These are phyloP conservation scores for Fregetta grallaria DNA, from an alignment of 2,113 vertebrate species.

Conservation along the genomic window DNA sequence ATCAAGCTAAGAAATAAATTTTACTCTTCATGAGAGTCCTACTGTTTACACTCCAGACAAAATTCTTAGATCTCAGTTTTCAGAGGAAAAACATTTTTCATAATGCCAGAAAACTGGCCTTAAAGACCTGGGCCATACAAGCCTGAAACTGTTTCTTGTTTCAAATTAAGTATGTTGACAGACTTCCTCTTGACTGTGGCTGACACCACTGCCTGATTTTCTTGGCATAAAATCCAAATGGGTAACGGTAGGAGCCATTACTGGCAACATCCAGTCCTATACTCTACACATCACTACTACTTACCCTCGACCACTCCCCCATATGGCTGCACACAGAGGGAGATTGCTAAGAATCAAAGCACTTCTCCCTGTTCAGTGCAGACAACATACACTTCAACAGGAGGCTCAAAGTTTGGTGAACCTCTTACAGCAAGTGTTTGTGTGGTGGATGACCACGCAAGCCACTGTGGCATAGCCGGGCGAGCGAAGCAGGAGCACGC, in stretches of 20 bases:
- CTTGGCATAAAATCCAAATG: neutral
- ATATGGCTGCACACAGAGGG: neutral
- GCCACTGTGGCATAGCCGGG: neutral
- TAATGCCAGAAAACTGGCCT: conserved; percentile 58
- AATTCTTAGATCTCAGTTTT: conserved; percentile 69
- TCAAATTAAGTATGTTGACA: neutral
- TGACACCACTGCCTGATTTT: neutral
- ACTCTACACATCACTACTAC: neutral
- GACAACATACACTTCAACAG: neutral
- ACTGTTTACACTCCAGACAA: conserved; percentile 63
- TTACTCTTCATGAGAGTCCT: conserved; percentile 63
- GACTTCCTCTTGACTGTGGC: neutral
- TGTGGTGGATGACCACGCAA: neutral
- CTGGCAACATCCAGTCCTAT: neutral
- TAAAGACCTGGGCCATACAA: conserved; percentile 42
- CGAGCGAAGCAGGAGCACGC: neutral
- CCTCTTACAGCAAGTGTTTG: neutral
- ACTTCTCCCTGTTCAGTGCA: neutral
- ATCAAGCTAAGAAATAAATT: conserved; percentile 70
- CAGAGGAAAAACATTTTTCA: conserved; percentile 59
- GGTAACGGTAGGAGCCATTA: neutral
- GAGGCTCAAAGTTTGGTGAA: neutral
- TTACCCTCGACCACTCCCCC: neutral
- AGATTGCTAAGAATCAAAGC: neutral
- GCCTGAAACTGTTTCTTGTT: conserved; percentile 49